These are phyloP conservation scores for Dryomyza anilis DNA, from an alignment of 2,888 invertebrate species.

Conservation along the genomic window DNA sequence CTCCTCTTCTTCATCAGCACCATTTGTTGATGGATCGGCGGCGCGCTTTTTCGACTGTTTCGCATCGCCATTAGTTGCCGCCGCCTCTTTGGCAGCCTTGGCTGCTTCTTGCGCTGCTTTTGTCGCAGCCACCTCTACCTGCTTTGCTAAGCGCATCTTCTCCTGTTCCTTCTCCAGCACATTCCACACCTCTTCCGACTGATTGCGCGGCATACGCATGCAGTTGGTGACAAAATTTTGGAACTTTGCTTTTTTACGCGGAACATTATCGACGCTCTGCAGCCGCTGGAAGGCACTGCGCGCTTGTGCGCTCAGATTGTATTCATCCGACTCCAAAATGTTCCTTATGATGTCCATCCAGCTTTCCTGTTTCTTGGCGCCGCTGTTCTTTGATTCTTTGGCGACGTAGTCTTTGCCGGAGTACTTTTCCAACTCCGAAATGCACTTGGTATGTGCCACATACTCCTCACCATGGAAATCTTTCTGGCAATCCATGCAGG, in stretches of 20 bases:
- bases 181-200: conserved; percentile 72
- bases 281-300: conserved; percentile 71
- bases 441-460: conserved; percentile 80
- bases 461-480: conserved; percentile 83
- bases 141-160: conserved; percentile 54
- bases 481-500: conserved; percentile 93
- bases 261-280: conserved; percentile 78
- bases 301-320: conserved; percentile 61
- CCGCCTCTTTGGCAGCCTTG: conserved; percentile 15
- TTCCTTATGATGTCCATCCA: conserved; percentile 67
- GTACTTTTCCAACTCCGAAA: conserved; percentile 86
- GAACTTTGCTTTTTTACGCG: conserved; percentile 84
- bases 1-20: conserved; percentile 20
- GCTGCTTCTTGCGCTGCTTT: conserved; percentile 35
- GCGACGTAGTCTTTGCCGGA: conserved; percentile 79
- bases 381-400: conserved; percentile 76
- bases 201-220: conserved; percentile 65
- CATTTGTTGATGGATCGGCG: not conserved
- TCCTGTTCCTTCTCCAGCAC: conserved; percentile 65
- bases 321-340: conserved; percentile 51
- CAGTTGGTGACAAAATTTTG: conserved; percentile 76
- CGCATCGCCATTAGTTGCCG: not conserved
- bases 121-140: conserved; percentile 36
- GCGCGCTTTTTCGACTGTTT: conserved; percentile 15
- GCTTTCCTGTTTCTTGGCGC: conserved; percentile 82